Percentiles rank a stretch among this genome's conserved stretches.
Conservation (phyloP, 2,797 vertebrate genomes). For the Chloroceryle inda region DNA sequence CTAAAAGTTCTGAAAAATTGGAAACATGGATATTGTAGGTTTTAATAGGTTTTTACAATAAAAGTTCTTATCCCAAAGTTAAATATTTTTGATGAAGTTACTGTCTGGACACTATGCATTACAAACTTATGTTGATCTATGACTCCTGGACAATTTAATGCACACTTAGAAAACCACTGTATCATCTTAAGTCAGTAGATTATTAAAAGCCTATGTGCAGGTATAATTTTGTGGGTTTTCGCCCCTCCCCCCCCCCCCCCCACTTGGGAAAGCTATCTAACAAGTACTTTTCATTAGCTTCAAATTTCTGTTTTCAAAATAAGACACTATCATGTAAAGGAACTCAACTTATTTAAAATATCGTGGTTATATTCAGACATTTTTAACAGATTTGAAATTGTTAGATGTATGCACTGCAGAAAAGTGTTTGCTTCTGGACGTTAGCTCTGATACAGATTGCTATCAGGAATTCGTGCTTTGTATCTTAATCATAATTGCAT, state of each 20-base stretch:
- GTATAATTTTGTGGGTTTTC: not conserved
- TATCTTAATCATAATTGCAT: not conserved
- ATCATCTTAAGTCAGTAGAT: not conserved
- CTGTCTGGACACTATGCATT: not conserved
- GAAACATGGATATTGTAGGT: not conserved
- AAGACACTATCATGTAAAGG: not conserved
- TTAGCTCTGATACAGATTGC: not conserved
- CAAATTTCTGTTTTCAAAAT: not conserved
- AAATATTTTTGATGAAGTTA: not conserved
- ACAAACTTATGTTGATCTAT: not conserved
- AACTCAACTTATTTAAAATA: not conserved
- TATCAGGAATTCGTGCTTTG: not conserved
- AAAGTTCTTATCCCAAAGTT: not conserved
- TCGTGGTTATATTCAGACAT: not conserved
- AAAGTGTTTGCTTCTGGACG: not conserved
- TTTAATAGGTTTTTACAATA: not conserved
- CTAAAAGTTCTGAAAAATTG: not conserved
- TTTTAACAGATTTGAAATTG: not conserved
- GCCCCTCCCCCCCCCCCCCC: not conserved
- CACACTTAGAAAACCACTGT: not conserved
- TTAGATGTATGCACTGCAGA: not conserved
- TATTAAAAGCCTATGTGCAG: not conserved
- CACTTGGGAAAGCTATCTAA: not conserved
- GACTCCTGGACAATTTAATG: not conserved
- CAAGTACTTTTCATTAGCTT: not conserved